Conservation (phyloP, 2,797 vertebrate genomes). For the Tauraco hartlaubi region DNA sequence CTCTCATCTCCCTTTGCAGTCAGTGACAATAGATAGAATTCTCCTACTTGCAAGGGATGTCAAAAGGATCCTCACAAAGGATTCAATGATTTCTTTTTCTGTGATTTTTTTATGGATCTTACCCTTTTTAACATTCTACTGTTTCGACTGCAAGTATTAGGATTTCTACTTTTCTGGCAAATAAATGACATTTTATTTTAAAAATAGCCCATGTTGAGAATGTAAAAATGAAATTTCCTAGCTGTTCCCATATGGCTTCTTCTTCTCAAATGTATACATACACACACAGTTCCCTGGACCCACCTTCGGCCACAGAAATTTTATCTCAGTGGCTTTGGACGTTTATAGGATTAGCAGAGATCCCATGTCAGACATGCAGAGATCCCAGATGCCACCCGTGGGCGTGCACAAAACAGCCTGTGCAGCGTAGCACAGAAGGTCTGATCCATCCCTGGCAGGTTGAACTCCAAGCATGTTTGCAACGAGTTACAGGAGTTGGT, state of each 20-base stretch:
- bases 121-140: background rate
- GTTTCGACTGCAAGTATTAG: background rate
- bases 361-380: background rate
- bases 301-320: background rate
- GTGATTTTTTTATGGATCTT: background rate
- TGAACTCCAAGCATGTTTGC: background rate
- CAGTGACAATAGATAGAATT: background rate
- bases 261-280: background rate
- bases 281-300: background rate
- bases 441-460: background rate
- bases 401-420: background rate
- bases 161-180: slow-evolving; percentile 8
- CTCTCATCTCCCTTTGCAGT: background rate
- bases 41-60: background rate
- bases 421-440: background rate
- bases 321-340: background rate
- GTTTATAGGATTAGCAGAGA: background rate
- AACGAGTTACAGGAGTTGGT: background rate
- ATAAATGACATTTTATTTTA: background rate
- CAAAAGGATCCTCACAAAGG: background rate
- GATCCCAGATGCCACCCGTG: background rate
- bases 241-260: background rate
- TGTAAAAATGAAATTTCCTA: background rate
- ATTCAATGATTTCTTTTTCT: background rate
- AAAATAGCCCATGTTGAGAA: background rate